Evolutionary conservation across 2,113 vertebrate genomes (phyloP), one percentile per base, ranked within the genome.

Genomic region (Megalops atlanticus): DNA sequence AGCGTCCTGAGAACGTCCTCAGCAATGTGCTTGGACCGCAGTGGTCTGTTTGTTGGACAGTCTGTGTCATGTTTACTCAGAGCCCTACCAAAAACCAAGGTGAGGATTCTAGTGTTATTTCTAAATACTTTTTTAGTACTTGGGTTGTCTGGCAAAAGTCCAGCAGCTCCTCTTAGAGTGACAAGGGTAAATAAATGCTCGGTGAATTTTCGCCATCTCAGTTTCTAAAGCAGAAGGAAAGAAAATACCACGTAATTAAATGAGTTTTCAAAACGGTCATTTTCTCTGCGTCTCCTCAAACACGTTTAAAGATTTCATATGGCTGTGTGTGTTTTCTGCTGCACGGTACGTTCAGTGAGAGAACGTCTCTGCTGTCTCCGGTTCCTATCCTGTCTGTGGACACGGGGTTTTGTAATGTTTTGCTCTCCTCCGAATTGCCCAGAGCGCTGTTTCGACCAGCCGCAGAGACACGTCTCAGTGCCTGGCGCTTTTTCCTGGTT

Each of bases 111-210:
- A 10, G 1, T 41, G 70, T 72, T 72, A 39, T 72, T 36, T 71
- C 31, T 72, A 74, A 43, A 74, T 74, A n/a, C 21, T 58, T 58
- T 38, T 24, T 39, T 74, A 39, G 36, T 40, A 21, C 1, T 24
- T 16, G 16, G 38, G 36, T 18, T 21, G 18, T 2, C 36, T 78
- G 81, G 78, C 77, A 82, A 21, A 6, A 27, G 41, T 80, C 49
- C 74, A 82, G 35, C 15, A 40, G 45, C 21, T 38, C 40, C 39
- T 21, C 7, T 79, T 74, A 76, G 33, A 41, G 70, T 36, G 47
- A 81, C 41, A 79, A 49, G 40, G 68, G 40, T 82, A 82, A 82
- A 85, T 85, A 81, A 76, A 82, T 80, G 40, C 4, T 52, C 68
- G 11, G 43, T 18, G 73, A 70, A 64, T 83, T 49, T 78, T n/a